Percentiles rank a stretch among this genome's conserved stretches.
phyloP scores from a whole-genome alignment of 2,113 vertebrate species.

The Scomber japonicus region DNA sequence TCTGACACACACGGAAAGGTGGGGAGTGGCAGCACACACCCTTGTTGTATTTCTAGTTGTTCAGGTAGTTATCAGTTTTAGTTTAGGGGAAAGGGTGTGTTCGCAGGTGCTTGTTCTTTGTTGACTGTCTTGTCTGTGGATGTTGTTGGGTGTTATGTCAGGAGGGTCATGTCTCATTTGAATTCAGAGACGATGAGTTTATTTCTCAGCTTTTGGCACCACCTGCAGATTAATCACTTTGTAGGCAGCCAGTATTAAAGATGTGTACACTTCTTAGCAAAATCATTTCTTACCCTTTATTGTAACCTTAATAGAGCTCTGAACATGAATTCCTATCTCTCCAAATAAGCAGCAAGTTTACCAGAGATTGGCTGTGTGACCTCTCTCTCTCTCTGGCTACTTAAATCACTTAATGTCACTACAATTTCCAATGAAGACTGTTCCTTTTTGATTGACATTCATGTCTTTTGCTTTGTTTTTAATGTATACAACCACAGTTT shows the following conservation, averaged over 20 bases:
- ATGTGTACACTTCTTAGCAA: not conserved
- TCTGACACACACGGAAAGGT: not conserved
- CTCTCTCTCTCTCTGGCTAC: too few species aligned
- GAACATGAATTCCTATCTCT: not conserved
- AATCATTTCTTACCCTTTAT: not conserved
- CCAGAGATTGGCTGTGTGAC: not conserved
- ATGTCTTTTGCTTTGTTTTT: not conserved
- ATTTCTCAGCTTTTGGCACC: slow-evolving; percentile 8
- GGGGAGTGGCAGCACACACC: slow-evolving; percentile 29
- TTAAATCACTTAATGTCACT: too few species aligned
- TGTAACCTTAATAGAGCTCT: not conserved
- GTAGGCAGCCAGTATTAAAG: not conserved
- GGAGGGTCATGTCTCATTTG: not conserved
- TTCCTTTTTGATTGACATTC: not conserved
- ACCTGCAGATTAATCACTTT: not conserved
- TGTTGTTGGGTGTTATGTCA: not conserved
- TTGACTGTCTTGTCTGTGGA: not conserved
- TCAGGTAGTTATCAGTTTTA: slow-evolving; percentile 34
- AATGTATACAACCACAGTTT: too few species aligned
- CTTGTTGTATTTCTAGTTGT: slow-evolving; percentile 70
- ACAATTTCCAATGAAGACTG: too few species aligned
- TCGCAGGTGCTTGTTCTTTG: not conserved
- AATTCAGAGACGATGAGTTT: not conserved
- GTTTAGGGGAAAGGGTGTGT: slow-evolving; percentile 1
- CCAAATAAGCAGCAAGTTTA: not conserved